Evolutionary conservation across 2,888 invertebrate genomes (phyloP).

Genomic region (Neoscelio sp.): DNA sequence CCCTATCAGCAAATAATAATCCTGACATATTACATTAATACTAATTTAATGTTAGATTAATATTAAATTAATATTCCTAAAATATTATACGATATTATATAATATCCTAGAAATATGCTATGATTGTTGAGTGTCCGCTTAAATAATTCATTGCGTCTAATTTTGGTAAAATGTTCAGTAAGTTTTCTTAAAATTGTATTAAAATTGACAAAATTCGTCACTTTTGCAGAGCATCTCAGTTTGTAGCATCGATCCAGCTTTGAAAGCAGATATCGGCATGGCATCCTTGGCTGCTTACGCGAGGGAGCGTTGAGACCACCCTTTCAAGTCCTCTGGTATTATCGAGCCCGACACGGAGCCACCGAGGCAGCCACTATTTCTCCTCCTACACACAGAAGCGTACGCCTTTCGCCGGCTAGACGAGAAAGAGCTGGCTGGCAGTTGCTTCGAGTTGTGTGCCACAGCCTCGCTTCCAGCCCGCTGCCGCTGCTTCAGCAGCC

Average conservation of each 20-base stretch:
- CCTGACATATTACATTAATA: too few species aligned
- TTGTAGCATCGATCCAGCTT: conserved; percentile 72
- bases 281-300: conserved; percentile 67
- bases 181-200: too few species aligned
- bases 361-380: conserved; percentile 69
- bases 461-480: conserved; percentile 12
- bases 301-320: conserved; percentile 68
- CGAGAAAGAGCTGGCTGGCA: conserved; percentile 34
- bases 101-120: too few species aligned
- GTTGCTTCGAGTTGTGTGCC: conserved; percentile 38
- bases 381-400: conserved; percentile 46
- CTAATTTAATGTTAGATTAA: too few species aligned
- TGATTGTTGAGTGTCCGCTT: too few species aligned
- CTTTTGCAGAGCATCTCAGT: conserved; percentile 19
- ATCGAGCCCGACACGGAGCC: conserved; percentile 74
- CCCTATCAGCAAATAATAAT: too few species aligned
- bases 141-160: too few species aligned
- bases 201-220: conserved; percentile 7
- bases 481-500: conserved; percentile 43
- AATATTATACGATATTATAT: too few species aligned
- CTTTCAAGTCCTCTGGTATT: conserved; percentile 74
- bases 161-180: too few species aligned
- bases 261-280: conserved; percentile 72
- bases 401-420: conserved; percentile 50
- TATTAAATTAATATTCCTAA: too few species aligned